Conservation (phyloP, 2,797 vertebrate genomes). For the Poecilia wingei region DNA sequence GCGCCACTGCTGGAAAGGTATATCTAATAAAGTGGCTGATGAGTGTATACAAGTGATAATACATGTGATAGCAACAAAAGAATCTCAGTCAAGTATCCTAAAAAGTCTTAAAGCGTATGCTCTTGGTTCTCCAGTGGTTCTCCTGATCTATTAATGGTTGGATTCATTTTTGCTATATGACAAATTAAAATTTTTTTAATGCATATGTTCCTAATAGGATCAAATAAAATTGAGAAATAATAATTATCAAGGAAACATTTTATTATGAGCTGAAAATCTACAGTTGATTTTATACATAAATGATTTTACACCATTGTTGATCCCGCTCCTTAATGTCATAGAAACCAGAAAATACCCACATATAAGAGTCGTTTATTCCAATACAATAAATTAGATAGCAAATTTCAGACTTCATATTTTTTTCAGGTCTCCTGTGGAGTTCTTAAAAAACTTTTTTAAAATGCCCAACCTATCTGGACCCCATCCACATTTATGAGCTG, state of each 20-base stretch:
- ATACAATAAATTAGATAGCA: neutral
- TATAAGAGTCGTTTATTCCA: neutral
- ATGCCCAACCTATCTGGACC: neutral
- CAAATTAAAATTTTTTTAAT: neutral
- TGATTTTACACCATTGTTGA: neutral
- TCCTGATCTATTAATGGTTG: neutral
- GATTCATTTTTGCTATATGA: neutral
- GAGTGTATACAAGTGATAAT: neutral
- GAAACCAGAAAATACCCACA: neutral
- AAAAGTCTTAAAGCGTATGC: neutral
- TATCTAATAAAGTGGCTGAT: neutral
- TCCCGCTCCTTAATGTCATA: neutral
- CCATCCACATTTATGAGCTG: neutral
- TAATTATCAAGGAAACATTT: neutral
- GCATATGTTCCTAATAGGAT: neutral
- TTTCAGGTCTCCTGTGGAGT: neutral
- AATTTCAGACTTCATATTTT: neutral
- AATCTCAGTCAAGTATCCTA: neutral
- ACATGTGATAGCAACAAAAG: neutral
- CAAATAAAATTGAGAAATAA: neutral
- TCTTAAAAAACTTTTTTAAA: neutral
- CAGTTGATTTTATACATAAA: neutral
- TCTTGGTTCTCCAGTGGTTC: neutral
- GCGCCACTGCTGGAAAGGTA: neutral
- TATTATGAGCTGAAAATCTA: neutral